phyloP scores from a whole-genome alignment of 2,797 vertebrate genomes.

The Rhabdomys pumilio region DNA sequence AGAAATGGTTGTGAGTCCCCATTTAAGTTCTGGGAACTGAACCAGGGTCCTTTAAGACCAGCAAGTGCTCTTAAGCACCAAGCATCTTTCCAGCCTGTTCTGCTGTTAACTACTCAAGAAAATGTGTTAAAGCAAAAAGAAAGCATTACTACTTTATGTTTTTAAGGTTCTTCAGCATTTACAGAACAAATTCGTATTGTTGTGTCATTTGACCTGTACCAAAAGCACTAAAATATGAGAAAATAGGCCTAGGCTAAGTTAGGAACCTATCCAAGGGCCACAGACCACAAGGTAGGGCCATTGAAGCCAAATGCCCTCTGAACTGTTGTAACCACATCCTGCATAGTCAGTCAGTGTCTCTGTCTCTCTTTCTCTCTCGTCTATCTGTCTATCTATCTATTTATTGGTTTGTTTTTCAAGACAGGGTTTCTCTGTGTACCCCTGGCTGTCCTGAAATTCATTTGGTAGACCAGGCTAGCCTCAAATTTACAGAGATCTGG shows the following conservation, averaged over 20 bases:
- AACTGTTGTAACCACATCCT: background rate
- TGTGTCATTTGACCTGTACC: background rate
- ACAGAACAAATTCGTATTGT: background rate
- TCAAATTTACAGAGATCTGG: background rate
- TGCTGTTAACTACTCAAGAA: background rate
- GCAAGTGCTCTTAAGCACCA: background rate
- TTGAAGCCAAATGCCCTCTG: background rate
- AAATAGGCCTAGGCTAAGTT: background rate
- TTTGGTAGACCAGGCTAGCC: background rate
- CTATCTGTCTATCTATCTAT: accelerated
- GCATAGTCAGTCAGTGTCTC: background rate
- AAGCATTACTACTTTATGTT: background rate
- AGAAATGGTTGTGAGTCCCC: background rate
- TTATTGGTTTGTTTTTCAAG: background rate
- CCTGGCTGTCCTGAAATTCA: background rate
- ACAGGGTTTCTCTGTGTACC: background rate
- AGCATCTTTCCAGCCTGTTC: background rate
- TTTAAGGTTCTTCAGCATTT: conserved; percentile 16
- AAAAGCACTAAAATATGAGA: background rate
- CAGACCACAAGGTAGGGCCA: background rate
- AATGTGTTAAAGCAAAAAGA: background rate
- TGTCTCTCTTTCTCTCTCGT: background rate
- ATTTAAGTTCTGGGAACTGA: background rate
- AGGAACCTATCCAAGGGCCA: background rate
- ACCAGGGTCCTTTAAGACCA: background rate